Evolutionary conservation across 1,140 invertebrate genomes (phyloP), one percentile per base, ranked within the genome.

Genomic region (Ips typographus): DNA sequence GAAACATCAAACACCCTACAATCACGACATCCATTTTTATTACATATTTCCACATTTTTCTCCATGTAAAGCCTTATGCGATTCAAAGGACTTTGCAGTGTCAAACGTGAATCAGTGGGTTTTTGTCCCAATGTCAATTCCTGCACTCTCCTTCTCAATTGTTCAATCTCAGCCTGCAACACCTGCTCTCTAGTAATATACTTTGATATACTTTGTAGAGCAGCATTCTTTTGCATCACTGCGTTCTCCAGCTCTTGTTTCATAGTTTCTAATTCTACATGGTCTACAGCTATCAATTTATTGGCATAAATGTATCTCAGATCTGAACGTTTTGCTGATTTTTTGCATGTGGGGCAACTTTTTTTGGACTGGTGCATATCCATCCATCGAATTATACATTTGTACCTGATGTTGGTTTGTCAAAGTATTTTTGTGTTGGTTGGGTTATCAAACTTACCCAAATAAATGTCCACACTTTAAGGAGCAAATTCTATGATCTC

Each of bases 381-480:
- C 1, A 98, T 77, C 95, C 94, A 97, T 55, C 88, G 85, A 43
- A 89, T 83, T 37, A 97, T 92, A 79, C 95, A 98, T 55, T 85
- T 86, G 4, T 89, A 67, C 0, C 95, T 95, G 36, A 22, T 22
- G 22, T 22, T 22, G 22, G 37, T 22, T 55, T 56, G 40, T 39
- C 7, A 40, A 5, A 1, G 4, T 40, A 22, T 65, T 39, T 55
- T 0, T 41, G 43, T 53, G 22, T 40, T 55, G 40, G 40, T 38
- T 37, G 36, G 39, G 37, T 43, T 60, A 22, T 22, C 22, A 22
- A 22, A 22, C 22, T n/a, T 71, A 71, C 1, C 95, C 95, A 82
- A 96, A 98, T 1, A 97, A 80, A 83, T 98, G 95, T 1, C 95
- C 95, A 83, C 95, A 98, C 74, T 89, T 89, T 6, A 98, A 82